Percentiles rank a stretch among this genome's conserved stretches.
Evolutionary conservation across 2,113 vertebrate genomes (phyloP).

Genomic region (rabbit (Oryctolagus cuniculus)): DNA sequence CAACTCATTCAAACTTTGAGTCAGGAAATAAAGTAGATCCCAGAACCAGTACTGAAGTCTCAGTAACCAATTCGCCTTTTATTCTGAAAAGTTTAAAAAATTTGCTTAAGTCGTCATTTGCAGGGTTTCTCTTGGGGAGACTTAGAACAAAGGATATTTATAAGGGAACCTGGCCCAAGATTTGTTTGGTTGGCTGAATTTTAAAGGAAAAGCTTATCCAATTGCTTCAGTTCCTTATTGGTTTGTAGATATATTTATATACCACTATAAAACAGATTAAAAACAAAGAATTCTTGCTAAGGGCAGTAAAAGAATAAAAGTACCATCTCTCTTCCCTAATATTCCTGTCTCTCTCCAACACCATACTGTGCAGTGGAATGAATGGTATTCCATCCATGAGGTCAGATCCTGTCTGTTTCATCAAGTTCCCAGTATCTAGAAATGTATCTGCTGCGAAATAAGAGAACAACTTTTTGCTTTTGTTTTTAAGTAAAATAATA

Average conservation of each 20-base stretch:
- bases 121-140: background rate
- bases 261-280: background rate
- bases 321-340: background rate
- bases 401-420: background rate
- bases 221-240: background rate
- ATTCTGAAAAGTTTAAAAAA: slow-evolving; percentile 11
- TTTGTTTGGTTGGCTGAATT: slow-evolving; percentile 8
- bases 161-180: background rate
- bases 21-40: background rate
- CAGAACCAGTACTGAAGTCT: background rate
- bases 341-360: background rate
- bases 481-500: background rate
- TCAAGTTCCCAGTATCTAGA: background rate
- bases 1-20: background rate
- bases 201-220: background rate
- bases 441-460: background rate
- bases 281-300: background rate
- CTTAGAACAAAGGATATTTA: background rate
- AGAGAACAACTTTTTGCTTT: background rate
- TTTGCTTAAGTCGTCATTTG: background rate
- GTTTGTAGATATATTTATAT: background rate
- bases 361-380: background rate
- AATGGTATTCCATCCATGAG: background rate
- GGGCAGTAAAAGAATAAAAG: background rate
- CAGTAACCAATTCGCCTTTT: background rate